A percentile compares a stretch with the other conserved stretches of the same genome.
These are phyloP conservation scores for Ovibos moschatus DNA, from an alignment of 2,113 vertebrate species.

Conservation along the genomic window DNA sequence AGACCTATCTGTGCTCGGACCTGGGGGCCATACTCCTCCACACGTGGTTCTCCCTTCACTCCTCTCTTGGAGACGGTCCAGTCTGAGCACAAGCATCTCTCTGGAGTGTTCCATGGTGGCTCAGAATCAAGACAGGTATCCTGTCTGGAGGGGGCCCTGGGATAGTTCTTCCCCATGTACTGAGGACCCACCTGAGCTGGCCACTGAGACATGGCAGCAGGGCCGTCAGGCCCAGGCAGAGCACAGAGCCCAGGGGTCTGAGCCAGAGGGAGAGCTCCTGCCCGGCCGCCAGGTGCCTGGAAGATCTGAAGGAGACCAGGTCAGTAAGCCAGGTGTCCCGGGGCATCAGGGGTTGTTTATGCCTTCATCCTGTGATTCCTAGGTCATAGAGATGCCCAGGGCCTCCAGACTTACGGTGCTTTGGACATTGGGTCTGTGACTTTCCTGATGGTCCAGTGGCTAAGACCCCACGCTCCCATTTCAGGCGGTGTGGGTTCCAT, in stretches of 20 bases:
- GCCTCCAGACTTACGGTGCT: too few species aligned
- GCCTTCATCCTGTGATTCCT: neutral
- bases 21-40: fast-evolving
- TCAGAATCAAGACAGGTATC: neutral
- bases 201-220: neutral
- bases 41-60: neutral
- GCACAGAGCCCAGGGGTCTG: neutral
- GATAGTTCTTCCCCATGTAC: neutral
- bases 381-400: neutral
- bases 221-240: neutral
- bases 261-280: neutral
- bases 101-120: neutral
- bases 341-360: neutral
- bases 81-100: neutral
- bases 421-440: neutral
- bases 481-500: neutral
- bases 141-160: neutral
- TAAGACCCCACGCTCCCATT: neutral
- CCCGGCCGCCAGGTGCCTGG: fast-evolving
- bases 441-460: neutral
- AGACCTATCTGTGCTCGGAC: neutral
- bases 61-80: neutral
- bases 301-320: neutral
- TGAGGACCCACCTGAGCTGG: neutral
- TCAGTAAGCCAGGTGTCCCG: neutral